A percentile compares a stretch with the other conserved stretches of the same genome.
Conservation (phyloP, 1,140 invertebrate species). For the Portunus trituberculatus region DNA sequence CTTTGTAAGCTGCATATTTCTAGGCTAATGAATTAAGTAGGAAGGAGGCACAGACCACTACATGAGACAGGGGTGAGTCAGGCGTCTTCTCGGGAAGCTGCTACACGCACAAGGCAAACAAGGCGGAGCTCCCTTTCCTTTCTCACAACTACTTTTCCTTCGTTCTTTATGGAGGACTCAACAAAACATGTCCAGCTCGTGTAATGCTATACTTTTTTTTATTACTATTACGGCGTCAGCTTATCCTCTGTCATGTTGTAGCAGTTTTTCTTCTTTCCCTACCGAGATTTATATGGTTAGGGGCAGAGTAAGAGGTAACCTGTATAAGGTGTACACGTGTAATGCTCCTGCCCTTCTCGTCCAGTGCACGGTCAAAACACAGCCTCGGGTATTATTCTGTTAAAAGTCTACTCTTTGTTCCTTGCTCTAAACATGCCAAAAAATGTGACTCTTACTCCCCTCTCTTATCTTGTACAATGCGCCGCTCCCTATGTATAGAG, state of each 20-base stretch:
- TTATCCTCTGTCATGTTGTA: conserved; percentile 1
- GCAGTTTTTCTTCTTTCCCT: no score
- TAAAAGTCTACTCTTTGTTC: no score
- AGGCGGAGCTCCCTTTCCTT: background rate
- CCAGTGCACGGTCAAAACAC: no score
- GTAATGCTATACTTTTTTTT: background rate
- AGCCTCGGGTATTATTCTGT: no score
- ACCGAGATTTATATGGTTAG: no score
- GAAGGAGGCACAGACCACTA: background rate
- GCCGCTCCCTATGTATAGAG: no score
- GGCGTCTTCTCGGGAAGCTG: background rate
- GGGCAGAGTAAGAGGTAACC: no score
- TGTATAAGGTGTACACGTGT: no score
- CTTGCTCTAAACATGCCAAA: no score
- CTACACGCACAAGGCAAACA: background rate
- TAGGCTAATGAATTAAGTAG: background rate
- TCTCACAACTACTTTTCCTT: background rate
- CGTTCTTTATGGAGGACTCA: background rate
- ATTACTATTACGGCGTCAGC: background rate
- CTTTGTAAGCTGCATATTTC: background rate
- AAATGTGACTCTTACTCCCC: no score
- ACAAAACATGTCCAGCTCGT: background rate
- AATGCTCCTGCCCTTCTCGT: no score
- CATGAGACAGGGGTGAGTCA: background rate
- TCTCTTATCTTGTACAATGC: no score